Evolutionary conservation across 2,888 invertebrate species (phyloP).

Genomic region (Tanaodytes sp.): DNA sequence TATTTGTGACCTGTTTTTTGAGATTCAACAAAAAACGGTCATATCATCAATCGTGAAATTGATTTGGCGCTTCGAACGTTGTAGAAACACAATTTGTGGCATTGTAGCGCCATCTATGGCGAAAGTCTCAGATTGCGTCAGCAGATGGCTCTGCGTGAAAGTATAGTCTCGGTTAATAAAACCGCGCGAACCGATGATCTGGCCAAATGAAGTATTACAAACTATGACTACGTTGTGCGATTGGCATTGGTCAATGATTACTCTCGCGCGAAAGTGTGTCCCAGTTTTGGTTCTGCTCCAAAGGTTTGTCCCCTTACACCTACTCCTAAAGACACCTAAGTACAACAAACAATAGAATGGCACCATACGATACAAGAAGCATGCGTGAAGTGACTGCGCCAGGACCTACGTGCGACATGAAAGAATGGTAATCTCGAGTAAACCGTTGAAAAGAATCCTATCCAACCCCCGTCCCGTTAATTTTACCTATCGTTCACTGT

Average conservation of each 20-base stretch:
- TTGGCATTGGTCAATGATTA: conserved; percentile 8
- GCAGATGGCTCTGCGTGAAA: conserved; percentile 9
- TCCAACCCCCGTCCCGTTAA: conserved; percentile 63
- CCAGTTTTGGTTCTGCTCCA: conserved; percentile 24
- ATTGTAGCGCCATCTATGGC: no score
- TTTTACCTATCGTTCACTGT: conserved; percentile 51
- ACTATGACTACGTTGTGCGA: no score
- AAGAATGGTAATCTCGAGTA: conserved; percentile 68
- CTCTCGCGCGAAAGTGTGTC: not conserved
- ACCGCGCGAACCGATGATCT: no score
- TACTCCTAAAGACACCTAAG: conserved; percentile 35
- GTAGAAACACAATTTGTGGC: no score
- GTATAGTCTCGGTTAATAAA: no score
- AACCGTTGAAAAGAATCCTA: conserved; percentile 57
- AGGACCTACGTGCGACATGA: conserved; percentile 70
- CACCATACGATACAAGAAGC: conserved; percentile 56
- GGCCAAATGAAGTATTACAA: no score
- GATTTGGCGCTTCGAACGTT: no score
- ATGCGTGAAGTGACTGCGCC: conserved; percentile 60
- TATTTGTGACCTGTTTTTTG: no score
- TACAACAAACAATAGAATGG: conserved; percentile 43
- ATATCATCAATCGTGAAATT: no score
- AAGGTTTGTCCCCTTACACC: conserved; percentile 24
- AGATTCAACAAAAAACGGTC: no score
- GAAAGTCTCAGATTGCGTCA: not conserved